phyloP scores from a whole-genome alignment of 2,888 invertebrate species.

The Coleophora flavipennella region DNA sequence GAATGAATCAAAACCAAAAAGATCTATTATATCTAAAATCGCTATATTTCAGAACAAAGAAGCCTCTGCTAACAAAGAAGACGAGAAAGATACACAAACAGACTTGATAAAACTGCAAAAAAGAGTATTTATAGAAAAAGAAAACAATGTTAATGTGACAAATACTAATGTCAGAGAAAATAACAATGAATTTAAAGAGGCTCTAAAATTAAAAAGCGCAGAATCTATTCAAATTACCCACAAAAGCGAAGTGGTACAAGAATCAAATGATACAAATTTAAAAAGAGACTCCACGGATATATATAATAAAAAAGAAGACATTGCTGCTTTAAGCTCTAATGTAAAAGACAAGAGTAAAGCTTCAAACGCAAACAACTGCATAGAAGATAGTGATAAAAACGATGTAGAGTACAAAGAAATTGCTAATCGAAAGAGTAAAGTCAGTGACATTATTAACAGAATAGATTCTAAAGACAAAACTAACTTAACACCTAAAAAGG shows the following conservation, averaged over 20 bases:
- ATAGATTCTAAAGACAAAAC: conserved; percentile 21
- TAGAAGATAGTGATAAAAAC: conserved; percentile 1
- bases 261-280: no score
- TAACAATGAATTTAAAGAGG: conserved; percentile 13
- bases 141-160: conserved; percentile 4
- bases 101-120: neutral
- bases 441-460: conserved; percentile 31
- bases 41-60: neutral
- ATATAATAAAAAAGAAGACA: no score
- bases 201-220: conserved; percentile 15
- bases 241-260: no score
- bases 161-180: conserved; percentile 1
- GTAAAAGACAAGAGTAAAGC: no score
- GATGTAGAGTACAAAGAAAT: conserved; percentile 13
- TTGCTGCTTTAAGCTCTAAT: no score
- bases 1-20: no score
- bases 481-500: conserved; percentile 17
- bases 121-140: conserved; percentile 1
- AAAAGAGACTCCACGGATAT: no score
- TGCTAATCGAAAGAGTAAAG: conserved; percentile 33
- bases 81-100: neutral
- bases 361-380: no score
- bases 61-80: neutral
- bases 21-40: neutral
- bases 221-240: no score